Conservation (phyloP, 2,797 vertebrate species). For the Uromys caudimaculatus region DNA sequence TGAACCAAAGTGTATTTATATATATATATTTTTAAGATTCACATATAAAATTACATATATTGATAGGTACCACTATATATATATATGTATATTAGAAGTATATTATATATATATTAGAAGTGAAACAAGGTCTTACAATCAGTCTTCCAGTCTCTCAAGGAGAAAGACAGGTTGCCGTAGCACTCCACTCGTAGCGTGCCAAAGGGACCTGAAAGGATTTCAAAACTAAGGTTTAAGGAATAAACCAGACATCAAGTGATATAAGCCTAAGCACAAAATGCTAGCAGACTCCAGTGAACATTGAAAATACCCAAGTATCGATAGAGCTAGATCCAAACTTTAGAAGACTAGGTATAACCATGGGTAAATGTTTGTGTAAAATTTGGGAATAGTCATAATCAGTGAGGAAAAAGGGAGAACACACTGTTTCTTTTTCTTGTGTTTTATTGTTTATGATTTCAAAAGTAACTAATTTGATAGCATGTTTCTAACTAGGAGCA, state of each 20-base stretch:
- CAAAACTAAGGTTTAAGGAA: neutral
- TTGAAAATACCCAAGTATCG: neutral
- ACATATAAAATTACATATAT: neutral
- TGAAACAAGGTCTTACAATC: neutral
- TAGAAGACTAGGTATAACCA: neutral
- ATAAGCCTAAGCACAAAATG: neutral
- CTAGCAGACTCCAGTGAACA: neutral
- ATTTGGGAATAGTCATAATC: neutral
- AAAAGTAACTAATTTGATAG: neutral
- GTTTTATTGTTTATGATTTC: conserved; percentile 17
- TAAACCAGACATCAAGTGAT: neutral
- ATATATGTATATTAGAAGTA: too few relatives aligned
- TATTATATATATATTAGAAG: neutral
- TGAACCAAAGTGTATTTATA: neutral
- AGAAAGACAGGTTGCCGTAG: neutral
- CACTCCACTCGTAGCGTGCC: neutral
- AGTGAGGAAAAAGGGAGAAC: neutral
- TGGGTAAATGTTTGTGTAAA: neutral
- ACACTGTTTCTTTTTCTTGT: neutral
- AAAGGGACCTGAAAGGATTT: neutral
- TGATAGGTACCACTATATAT: too few relatives aligned
- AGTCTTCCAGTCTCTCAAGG: neutral
- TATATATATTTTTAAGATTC: neutral
- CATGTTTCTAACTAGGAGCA: neutral
- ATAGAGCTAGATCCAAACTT: neutral